A percentile compares a stretch with the other conserved stretches of the same genome.
Conservation (phyloP, 2,888 invertebrate species). For the Diaprepes abbreviatus region DNA sequence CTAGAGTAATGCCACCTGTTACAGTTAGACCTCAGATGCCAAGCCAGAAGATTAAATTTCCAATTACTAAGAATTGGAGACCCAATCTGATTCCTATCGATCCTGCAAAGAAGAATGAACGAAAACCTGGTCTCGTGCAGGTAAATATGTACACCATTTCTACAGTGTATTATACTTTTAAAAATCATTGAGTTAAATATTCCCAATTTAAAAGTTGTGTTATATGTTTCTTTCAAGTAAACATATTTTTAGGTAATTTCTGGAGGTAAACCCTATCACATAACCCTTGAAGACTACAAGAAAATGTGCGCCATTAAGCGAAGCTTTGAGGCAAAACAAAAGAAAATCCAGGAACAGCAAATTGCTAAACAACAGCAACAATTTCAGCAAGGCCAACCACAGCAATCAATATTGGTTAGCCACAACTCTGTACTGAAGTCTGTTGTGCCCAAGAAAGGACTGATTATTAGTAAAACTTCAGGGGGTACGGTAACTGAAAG, state of each 20-base stretch:
- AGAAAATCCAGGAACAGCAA: constrained; percentile 72
- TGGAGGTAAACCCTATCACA: constrained; percentile 84
- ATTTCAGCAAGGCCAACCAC: constrained; percentile 8
- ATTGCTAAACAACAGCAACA: constrained; percentile 51
- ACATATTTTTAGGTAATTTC: constrained; percentile 82
- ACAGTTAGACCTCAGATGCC: constrained; percentile 56
- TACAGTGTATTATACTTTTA: too few relatives aligned
- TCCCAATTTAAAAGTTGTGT: too few relatives aligned
- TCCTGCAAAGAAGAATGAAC: constrained; percentile 61
- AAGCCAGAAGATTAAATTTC: constrained; percentile 67
- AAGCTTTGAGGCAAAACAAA: constrained; percentile 69
- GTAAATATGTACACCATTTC: too few relatives aligned
- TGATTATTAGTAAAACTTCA: constrained; percentile 59
- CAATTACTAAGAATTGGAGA: constrained; percentile 78
- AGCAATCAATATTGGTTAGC: constrained; percentile 21
- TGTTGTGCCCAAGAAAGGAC: constrained; percentile 58
- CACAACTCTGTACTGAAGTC: constrained; percentile 50
- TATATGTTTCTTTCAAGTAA: too few relatives aligned
- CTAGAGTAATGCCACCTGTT: not conserved
- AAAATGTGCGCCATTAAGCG: constrained; percentile 82
- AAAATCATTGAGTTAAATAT: too few relatives aligned
- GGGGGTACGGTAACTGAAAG: constrained; percentile 56
- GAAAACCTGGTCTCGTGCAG: constrained; percentile 76
- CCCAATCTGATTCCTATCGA: constrained; percentile 79
- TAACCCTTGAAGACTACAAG: constrained; percentile 84